Conservation (phyloP, 1,140 invertebrate species). For the Aphis gossypii region DNA sequence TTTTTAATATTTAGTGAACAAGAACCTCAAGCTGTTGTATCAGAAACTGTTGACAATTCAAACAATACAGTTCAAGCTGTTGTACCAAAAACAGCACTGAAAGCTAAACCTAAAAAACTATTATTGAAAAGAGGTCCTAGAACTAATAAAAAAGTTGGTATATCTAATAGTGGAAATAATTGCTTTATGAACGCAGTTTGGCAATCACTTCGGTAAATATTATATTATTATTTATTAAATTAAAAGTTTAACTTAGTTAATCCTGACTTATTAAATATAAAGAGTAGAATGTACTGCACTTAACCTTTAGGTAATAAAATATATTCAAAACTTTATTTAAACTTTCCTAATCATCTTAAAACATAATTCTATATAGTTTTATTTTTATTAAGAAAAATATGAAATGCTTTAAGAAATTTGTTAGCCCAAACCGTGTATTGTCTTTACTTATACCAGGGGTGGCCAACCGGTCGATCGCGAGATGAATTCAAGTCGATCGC, state of each 20-base stretch:
- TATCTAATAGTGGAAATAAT: conserved; percentile 86
- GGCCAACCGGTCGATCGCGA: too few relatives aligned
- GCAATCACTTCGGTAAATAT: conserved; percentile 76
- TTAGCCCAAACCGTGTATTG: too few relatives aligned
- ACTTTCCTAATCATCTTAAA: neutral
- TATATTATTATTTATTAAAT: neutral
- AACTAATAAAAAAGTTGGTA: conserved; percentile 74
- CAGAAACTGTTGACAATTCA: neutral
- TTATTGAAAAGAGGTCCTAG: conserved; percentile 45
- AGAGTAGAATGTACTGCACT: neutral
- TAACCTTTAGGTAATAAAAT: neutral
- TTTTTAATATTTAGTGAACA: conserved; percentile 10
- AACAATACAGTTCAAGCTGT: neutral
- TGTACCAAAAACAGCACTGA: neutral
- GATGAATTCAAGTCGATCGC: too few relatives aligned
- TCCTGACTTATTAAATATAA: neutral
- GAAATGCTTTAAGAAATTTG: too few relatives aligned
- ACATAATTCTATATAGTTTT: neutral
- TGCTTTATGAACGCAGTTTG: conserved; percentile 90
- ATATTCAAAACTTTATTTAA: neutral
- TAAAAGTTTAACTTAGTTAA: neutral
- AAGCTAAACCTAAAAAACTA: conserved; percentile 44
- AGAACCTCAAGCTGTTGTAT: neutral
- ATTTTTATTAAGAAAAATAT: too few relatives aligned
- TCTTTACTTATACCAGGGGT: too few relatives aligned